Conservation (phyloP, 1,140 invertebrate species). For the Drosophila seguyi region DNA sequence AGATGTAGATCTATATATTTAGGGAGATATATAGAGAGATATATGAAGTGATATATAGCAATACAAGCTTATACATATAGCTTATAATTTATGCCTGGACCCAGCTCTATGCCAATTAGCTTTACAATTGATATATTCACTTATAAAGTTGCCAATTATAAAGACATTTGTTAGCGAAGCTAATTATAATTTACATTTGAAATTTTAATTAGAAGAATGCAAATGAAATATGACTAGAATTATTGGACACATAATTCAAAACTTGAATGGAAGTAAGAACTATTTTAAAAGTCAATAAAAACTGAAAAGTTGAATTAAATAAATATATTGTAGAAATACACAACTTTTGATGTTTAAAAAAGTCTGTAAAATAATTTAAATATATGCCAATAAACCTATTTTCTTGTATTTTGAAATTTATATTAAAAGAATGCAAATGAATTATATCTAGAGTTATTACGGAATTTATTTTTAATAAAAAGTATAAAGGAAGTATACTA, state of each 20-base stretch:
- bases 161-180: conserved; percentile 24
- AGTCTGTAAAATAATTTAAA: too few relatives aligned
- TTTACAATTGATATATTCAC: conserved; percentile 20
- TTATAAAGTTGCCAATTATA: conserved; percentile 27
- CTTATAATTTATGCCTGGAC: conserved; percentile 5
- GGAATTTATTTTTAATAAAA: too few relatives aligned
- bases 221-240: not conserved
- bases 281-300: too few relatives aligned
- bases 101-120: conserved; percentile 16
- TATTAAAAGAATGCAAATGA: too few relatives aligned
- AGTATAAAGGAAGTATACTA: too few relatives aligned
- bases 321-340: too few relatives aligned
- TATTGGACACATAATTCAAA: not conserved
- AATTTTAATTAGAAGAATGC: conserved; percentile 1
- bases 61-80: not conserved
- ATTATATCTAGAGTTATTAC: too few relatives aligned
- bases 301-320: too few relatives aligned
- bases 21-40: not conserved
- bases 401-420: too few relatives aligned
- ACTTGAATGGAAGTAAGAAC: too few relatives aligned
- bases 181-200: conserved; percentile 27
- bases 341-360: too few relatives aligned
- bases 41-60: not conserved
- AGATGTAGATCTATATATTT: not conserved
- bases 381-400: too few relatives aligned